phyloP scores from a whole-genome alignment of 2,797 vertebrate genomes.

The Anomalospiza imberbis region DNA sequence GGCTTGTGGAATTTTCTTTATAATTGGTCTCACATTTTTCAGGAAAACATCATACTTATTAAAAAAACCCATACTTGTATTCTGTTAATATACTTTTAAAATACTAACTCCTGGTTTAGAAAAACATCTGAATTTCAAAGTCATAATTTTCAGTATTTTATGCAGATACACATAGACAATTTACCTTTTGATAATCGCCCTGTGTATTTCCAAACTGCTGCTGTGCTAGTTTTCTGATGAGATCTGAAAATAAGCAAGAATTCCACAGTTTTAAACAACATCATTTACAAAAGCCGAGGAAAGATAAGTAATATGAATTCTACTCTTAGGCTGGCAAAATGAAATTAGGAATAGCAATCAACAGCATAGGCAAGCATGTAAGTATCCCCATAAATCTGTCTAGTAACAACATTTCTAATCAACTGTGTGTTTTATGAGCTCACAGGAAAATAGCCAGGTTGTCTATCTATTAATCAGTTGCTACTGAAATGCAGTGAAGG shows the following conservation, averaged over 20 bases:
- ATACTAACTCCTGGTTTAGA: neutral
- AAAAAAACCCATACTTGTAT: neutral
- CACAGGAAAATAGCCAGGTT: neutral
- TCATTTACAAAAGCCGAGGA: neutral
- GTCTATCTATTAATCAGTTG: neutral
- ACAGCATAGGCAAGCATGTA: neutral
- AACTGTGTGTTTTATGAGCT: neutral
- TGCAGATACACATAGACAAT: neutral
- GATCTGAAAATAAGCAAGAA: constrained; percentile 72
- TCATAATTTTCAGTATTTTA: neutral
- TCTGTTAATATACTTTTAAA: neutral
- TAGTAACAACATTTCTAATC: neutral
- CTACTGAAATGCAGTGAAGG: neutral
- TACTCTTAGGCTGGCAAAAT: neutral
- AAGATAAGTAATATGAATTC: neutral
- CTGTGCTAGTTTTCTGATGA: constrained; percentile 71
- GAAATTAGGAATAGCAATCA: neutral
- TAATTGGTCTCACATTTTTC: neutral
- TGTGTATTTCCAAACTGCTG: constrained; percentile 66
- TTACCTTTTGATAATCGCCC: constrained; percentile 79
- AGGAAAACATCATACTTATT: neutral
- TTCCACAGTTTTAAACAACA: constrained; percentile 34
- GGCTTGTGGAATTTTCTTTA: neutral
- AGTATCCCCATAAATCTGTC: neutral
- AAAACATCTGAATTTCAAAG: neutral